phyloP scores from a whole-genome alignment of 2,797 vertebrate genomes.

The Molothrus aeneus region DNA sequence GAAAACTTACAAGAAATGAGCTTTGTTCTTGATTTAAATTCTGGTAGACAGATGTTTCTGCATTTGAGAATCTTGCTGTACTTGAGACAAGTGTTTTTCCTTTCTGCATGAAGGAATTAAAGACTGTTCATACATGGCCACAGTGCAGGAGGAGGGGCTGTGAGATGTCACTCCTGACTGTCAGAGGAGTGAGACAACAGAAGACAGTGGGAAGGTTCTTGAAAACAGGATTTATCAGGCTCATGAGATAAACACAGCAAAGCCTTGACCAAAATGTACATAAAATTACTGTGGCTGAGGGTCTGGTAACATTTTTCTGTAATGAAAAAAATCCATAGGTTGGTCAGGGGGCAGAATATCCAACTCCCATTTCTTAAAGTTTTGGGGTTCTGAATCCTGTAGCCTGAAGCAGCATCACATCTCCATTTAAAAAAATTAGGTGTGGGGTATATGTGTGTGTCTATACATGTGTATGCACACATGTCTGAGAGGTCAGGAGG shows the following conservation, averaged over 20 bases:
- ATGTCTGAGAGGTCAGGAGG: background rate
- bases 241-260: background rate
- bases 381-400: background rate
- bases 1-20: background rate
- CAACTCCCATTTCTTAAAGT: background rate
- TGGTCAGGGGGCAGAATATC: background rate
- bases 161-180: background rate
- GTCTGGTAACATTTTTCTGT: background rate
- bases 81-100: background rate
- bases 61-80: background rate
- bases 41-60: constrained; percentile 30
- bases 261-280: background rate
- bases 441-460: rapidly evolving
- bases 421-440: background rate
- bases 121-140: background rate
- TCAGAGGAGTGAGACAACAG: background rate
- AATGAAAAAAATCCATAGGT: background rate
- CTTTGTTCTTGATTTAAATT: constrained; percentile 42
- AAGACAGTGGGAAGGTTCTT: background rate
- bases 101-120: background rate
- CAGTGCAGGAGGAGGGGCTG: background rate
- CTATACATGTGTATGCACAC: rapidly evolving
- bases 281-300: background rate
- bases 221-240: background rate
- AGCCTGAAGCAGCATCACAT: background rate